Evolutionary conservation across 2,888 invertebrate genomes (phyloP), one percentile per base, ranked within the genome.

Genomic region (Acanthosepion lycidas): DNA sequence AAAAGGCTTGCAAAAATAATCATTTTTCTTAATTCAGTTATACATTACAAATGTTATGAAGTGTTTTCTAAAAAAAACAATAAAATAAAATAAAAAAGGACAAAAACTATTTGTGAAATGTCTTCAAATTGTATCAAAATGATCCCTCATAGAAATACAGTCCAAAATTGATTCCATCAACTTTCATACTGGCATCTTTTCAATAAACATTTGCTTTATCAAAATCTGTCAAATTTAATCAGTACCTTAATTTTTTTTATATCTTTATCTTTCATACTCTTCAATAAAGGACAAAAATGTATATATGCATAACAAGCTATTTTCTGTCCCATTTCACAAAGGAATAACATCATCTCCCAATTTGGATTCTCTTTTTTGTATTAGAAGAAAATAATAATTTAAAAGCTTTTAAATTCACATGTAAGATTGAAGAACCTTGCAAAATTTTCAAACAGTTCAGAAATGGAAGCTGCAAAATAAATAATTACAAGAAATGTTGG

Each of bases 131-230:
- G 78, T 5, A 78, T 78, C 28, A 78, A 12, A 78, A 78, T n/a
- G 78, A 78, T 78, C 78, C n/a, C 78, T 78, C 78, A 78, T n/a
- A 78, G 78, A 78, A 78, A 78, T 78, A 33, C 33, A 78, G 78
- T 78, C 78, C 78, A 78, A 78, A 78, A 78, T 78, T 78, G 78
- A 78, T 78, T 78, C 78, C n/a, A 78, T 78, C 78, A n/a, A 78
- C n/a, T 78, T 78, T 78, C 28, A n/a, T 78, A 78, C 78, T 78
- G n/a, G 28, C 78, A 78, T 78, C 28, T 78, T 28, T 78, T 78
- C 78, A 28, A 78, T 78, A 78, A 78, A 78, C n/a, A 78, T 78
- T 78, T 78, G 78, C n/a, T 78, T 78, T 78, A 78, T n/a, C 78
- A 78, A 78, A 78, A 78, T 78, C 28, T n/a, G 78, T 9, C 28